Percentiles rank a stretch among this genome's conserved stretches.
phyloP scores from a whole-genome alignment of 2,888 invertebrate genomes.

The Drosophila birchii region DNA sequence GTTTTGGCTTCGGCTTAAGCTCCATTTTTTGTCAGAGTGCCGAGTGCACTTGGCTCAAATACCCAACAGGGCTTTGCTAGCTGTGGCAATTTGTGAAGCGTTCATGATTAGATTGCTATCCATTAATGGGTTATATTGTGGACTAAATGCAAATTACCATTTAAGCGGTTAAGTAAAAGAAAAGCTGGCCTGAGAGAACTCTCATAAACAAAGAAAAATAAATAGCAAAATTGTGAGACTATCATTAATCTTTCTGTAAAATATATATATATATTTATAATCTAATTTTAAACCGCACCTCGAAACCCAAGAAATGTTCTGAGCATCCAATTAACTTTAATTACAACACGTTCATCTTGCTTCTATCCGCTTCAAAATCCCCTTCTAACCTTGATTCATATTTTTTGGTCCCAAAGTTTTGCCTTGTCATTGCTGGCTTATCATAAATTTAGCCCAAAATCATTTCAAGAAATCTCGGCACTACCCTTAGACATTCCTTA shows the following conservation, averaged over 20 bases:
- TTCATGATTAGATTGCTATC: constrained; percentile 22
- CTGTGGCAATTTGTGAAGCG: constrained; percentile 17
- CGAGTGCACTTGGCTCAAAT: constrained; percentile 10
- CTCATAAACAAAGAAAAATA: neutral
- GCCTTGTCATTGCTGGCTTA: constrained; percentile 37
- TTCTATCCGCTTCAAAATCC: neutral
- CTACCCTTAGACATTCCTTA: constrained; percentile 22
- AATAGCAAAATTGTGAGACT: neutral
- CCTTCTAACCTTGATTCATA: constrained; percentile 18
- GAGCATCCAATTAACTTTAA: constrained; percentile 12
- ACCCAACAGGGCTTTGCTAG: constrained; percentile 4
- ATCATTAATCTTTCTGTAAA: neutral
- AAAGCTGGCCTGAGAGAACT: no score
- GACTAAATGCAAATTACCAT: neutral
- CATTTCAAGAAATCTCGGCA: constrained; percentile 30
- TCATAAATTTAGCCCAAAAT: constrained; percentile 36
- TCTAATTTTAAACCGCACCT: neutral
- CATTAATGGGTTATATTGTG: constrained; percentile 20
- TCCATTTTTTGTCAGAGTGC: neutral
- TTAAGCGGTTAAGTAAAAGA: neutral
- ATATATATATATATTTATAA: neutral
- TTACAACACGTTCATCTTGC: constrained; percentile 24
- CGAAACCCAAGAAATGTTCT: neutral
- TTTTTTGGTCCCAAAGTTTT: constrained; percentile 19
- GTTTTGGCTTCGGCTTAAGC: neutral